These are phyloP conservation scores for Oikopleura vanhoeffeni DNA, from an alignment of 23 tunicate genomes.

Conservation along the genomic window DNA sequence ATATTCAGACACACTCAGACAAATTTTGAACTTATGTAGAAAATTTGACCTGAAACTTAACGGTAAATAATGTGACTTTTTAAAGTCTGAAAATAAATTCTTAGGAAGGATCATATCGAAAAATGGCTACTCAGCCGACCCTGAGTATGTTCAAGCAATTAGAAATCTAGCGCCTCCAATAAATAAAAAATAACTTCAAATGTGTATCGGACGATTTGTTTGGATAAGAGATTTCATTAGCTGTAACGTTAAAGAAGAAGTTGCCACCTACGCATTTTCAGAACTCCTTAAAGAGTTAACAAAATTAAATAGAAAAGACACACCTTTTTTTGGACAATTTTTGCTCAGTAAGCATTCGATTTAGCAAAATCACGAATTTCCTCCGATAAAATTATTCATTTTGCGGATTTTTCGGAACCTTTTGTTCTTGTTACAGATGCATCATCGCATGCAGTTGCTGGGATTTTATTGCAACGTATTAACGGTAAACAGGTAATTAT, in stretches of 20 bases:
- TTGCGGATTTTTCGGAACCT: neutral
- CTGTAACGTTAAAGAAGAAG: neutral
- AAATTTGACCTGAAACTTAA: neutral
- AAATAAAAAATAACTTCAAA: neutral
- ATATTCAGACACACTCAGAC: neutral
- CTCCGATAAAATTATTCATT: neutral
- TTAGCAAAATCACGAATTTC: neutral
- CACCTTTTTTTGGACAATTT: neutral
- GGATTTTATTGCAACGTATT: neutral
- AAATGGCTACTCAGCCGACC: neutral
- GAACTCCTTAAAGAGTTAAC: neutral
- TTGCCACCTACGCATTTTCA: neutral
- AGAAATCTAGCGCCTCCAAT: neutral
- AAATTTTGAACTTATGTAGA: neutral
- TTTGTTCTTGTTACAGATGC: neutral
- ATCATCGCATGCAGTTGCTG: neutral
- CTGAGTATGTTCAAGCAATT: neutral
- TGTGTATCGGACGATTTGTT: neutral
- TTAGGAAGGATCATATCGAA: neutral
- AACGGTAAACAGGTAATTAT: neutral
- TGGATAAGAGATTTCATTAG: neutral
- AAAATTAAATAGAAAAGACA: neutral
- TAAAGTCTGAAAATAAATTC: neutral
- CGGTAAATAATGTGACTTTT: neutral
- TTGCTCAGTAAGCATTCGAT: neutral